Percentiles rank a stretch among this genome's conserved stretches.
Evolutionary conservation across 2,888 invertebrate species (phyloP).

Genomic region (Lasioglossum lativentre): DNA sequence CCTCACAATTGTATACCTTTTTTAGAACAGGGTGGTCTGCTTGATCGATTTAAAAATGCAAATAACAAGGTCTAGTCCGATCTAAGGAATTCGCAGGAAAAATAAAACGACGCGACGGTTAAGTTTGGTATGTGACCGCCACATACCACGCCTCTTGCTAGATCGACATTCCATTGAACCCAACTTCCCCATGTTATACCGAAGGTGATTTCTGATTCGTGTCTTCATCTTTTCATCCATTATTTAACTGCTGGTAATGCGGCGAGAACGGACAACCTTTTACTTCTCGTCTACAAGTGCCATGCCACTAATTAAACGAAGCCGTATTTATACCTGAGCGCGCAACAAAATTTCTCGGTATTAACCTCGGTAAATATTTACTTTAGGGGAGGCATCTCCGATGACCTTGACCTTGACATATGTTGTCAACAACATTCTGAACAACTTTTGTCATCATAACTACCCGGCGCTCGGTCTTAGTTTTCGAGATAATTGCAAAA

Average conservation of each 20-base stretch:
- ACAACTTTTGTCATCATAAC: too few relatives aligned
- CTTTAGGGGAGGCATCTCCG: too few relatives aligned
- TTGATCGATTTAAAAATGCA: constrained; percentile 31
- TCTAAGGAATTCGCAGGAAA: constrained; percentile 48
- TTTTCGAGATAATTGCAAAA: too few relatives aligned
- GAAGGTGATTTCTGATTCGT: constrained; percentile 58
- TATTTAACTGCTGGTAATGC: constrained; percentile 19
- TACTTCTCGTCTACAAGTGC: not conserved
- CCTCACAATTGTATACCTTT: not conserved
- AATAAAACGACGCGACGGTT: constrained; percentile 60
- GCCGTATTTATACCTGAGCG: not conserved
- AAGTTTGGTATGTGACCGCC: constrained; percentile 71
- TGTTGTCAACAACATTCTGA: too few relatives aligned
- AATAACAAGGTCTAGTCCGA: constrained; percentile 25
- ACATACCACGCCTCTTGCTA: constrained; percentile 77
- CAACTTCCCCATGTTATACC: constrained; percentile 54
- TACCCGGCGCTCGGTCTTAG: too few relatives aligned
- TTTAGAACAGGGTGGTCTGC: not conserved
- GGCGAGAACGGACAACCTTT: constrained; percentile 1
- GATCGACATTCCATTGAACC: constrained; percentile 77
- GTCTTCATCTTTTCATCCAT: constrained; percentile 42
- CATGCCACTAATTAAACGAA: not conserved
- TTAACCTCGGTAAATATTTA: too few relatives aligned
- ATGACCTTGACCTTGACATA: too few relatives aligned
- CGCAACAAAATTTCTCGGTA: not conserved